A percentile compares a stretch with the other conserved stretches of the same genome.
Conservation (phyloP, 2,113 vertebrate species). For the Poeciliopsis prolifica region DNA sequence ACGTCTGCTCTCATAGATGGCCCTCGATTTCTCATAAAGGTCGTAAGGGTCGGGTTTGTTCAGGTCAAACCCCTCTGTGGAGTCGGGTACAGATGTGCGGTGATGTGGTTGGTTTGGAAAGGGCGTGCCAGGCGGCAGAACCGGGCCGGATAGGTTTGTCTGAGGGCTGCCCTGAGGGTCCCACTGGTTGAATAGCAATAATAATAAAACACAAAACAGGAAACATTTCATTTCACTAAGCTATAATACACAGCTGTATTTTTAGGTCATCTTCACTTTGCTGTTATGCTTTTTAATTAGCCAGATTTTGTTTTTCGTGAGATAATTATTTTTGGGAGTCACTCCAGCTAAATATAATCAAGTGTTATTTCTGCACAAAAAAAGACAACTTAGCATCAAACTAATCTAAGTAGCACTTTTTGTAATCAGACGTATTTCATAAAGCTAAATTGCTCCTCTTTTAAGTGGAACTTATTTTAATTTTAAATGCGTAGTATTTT, state of each 20-base stretch:
- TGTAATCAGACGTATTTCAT: neutral
- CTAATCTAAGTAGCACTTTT: neutral
- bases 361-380: too few species aligned
- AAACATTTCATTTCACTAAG: neutral
- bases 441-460: neutral
- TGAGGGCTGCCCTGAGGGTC: slow-evolving; percentile 96
- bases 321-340: too few species aligned
- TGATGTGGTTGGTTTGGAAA: slow-evolving; percentile 88
- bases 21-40: slow-evolving; percentile 98
- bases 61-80: slow-evolving; percentile 93
- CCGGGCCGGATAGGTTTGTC: slow-evolving; percentile 86
- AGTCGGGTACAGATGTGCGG: slow-evolving; percentile 93
- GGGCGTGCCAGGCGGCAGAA: slow-evolving; percentile 85
- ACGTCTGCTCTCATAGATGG: slow-evolving; percentile 99
- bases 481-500: neutral
- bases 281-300: too few species aligned
- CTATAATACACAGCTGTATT: neutral
- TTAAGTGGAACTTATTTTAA: neutral
- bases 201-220: slow-evolving; percentile 11
- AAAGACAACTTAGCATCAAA: too few species aligned
- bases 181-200: slow-evolving; percentile 91
- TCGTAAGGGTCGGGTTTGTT: slow-evolving; percentile 98
- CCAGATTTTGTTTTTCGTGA: too few species aligned
- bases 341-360: too few species aligned
- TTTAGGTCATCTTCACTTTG: too few species aligned